Conservation (phyloP, 2,113 vertebrate species). For the Zosterops borbonicus region DNA sequence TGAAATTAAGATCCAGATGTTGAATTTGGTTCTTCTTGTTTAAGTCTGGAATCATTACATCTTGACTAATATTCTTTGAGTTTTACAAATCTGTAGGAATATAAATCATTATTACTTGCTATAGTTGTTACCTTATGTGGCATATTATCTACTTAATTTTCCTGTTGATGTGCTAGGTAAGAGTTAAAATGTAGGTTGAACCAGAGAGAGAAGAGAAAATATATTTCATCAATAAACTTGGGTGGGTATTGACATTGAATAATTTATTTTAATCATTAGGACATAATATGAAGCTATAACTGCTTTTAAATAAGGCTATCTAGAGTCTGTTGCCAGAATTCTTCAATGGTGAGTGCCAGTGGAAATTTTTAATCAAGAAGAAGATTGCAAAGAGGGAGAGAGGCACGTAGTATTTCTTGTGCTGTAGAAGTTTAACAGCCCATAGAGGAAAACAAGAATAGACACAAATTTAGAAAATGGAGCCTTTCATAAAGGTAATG, state of each 20-base stretch:
- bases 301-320: slow-evolving; percentile 70
- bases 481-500: background rate
- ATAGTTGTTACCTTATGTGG: background rate
- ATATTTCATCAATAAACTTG: background rate
- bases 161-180: background rate
- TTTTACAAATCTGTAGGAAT: background rate
- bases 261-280: background rate
- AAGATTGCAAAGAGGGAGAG: slow-evolving; percentile 75
- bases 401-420: slow-evolving; percentile 80
- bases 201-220: background rate
- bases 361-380: slow-evolving; percentile 74
- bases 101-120: background rate
- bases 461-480: background rate
- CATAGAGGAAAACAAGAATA: background rate
- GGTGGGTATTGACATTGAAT: background rate
- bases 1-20: background rate
- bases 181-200: background rate
- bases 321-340: slow-evolving; percentile 78
- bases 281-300: background rate
- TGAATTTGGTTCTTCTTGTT: background rate
- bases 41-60: background rate
- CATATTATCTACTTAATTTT: background rate
- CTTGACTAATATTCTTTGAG: background rate
- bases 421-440: slow-evolving; percentile 54
- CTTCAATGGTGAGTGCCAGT: slow-evolving; percentile 72